Evolutionary conservation across 1,140 invertebrate genomes (phyloP), one percentile per base, ranked within the genome.

Genomic region (Campoletis sonorensis): DNA sequence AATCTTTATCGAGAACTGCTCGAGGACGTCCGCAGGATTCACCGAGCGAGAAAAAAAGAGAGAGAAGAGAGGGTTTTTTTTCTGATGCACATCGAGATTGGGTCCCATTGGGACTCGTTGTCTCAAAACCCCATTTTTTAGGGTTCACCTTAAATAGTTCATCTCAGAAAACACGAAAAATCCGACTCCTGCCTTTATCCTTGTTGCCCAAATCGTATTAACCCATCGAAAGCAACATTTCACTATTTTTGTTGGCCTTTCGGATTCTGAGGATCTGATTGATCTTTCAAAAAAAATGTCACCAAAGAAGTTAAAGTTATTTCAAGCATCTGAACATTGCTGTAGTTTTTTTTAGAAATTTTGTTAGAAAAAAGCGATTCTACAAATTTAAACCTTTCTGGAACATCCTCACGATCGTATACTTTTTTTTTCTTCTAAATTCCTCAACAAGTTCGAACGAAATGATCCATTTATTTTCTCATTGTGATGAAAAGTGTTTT

Each of bases 11-110:
- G 72, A 49, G 49, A 75, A 21, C 72, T 23, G 72, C 72, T 21
- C 73, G 73, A 77, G 73, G 73, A 61, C 73, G 73, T 40, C 61
- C 51, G 3, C 73, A 77, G 49, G 72, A 75, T 75, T 54, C 49
- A 13, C 61, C 4, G 7, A 33, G 30, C 30, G 4, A 54, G 51
- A 18, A 11, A 18, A 18, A n/a, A n/a, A 8, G n/a, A n/a, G 18
- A 18, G 51, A 54, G 16, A 4, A 4, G 4, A 37, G 58, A 64
- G 58, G 4, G 16, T 64, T 21, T 11, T 26, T 64, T 18, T 4
- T n/a, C 51, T 18, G 61, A 27, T 64, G 61, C 10, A 26, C 61
- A 64, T 1, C 18, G 51, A 54, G 51, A n/a, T 54, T 45, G 5
- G 4, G 16, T 54, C 18, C 51, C 16, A 54, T 18, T 64, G 23